phyloP scores from a whole-genome alignment of 64 coral and sea anemone species.

The Actinia equina region DNA sequence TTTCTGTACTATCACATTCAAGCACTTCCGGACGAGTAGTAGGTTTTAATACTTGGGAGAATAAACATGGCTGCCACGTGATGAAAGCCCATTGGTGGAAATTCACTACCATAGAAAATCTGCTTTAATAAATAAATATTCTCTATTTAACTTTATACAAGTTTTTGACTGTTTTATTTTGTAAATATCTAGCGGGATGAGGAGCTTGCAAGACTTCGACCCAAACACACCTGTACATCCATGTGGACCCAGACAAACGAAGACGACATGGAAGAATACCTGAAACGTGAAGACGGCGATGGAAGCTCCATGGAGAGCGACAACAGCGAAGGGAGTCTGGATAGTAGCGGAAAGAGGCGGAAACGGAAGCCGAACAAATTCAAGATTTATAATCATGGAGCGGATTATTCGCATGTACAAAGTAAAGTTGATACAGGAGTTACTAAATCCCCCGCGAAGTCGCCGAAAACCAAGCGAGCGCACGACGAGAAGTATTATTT shows the following conservation, averaged over 20 bases:
- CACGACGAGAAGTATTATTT: slow-evolving; percentile 14
- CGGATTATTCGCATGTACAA: slow-evolving; percentile 73
- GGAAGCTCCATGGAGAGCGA: slow-evolving; percentile 22
- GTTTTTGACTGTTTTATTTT: neutral
- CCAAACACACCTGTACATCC: slow-evolving; percentile 39
- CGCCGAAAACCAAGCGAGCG: neutral
- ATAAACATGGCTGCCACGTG: too few relatives aligned
- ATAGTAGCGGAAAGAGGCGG: neutral
- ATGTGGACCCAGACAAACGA: slow-evolving; percentile 48
- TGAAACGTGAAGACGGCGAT: neutral
- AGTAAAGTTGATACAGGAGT: slow-evolving; percentile 55
- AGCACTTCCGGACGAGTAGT: too few relatives aligned
- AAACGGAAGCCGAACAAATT: slow-evolving; percentile 40
- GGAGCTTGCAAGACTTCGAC: slow-evolving; percentile 26
- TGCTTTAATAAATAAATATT: too few relatives aligned
- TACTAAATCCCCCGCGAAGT: neutral
- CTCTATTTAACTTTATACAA: too few relatives aligned
- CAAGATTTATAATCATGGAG: slow-evolving; percentile 55
- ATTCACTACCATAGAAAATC: too few relatives aligned
- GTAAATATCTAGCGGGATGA: slow-evolving; percentile 46
- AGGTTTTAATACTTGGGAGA: too few relatives aligned
- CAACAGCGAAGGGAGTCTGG: slow-evolving; percentile 19
- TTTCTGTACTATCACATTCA: too few relatives aligned
- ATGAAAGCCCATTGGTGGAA: too few relatives aligned
- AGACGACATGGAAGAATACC: slow-evolving; percentile 6